Evolutionary conservation across 2,113 vertebrate genomes (phyloP).

Genomic region (Gallinago jamesoni): DNA sequence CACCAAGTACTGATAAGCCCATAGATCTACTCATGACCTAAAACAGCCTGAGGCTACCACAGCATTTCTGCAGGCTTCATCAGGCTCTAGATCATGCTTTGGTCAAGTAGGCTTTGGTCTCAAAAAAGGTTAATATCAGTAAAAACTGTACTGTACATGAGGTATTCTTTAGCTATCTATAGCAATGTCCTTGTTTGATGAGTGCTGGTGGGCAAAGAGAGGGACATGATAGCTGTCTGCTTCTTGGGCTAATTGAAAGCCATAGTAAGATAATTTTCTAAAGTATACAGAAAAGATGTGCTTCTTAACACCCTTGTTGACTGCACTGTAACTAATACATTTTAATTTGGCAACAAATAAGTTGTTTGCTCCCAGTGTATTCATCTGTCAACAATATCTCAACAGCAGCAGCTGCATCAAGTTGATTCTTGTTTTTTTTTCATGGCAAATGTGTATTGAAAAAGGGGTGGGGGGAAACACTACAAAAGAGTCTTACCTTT

Average conservation of each 20-base stretch:
- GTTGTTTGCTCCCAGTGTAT: neutral
- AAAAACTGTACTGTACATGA: neutral
- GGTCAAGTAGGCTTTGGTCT: neutral
- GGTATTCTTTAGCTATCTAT: neutral
- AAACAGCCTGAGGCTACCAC: neutral
- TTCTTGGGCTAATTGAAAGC: neutral
- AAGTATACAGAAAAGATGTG: neutral
- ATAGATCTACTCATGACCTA: neutral
- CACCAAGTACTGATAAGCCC: neutral
- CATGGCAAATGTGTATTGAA: neutral
- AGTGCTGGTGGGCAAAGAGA: neutral
- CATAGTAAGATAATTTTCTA: neutral
- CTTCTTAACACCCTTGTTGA: neutral
- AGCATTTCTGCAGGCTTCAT: neutral
- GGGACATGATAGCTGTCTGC: neutral
- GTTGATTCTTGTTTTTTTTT: neutral
- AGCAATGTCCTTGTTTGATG: neutral
- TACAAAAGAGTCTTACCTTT: neutral
- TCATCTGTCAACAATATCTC: neutral
- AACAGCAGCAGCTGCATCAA: neutral
- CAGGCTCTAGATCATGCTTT: neutral
- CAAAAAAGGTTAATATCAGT: neutral
- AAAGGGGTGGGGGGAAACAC: neutral
- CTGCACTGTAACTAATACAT: neutral
- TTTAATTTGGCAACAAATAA: conserved; percentile 35